These are phyloP conservation scores for Mechanitis mazaeus DNA, from an alignment of 2,888 invertebrate genomes.

Conservation along the genomic window DNA sequence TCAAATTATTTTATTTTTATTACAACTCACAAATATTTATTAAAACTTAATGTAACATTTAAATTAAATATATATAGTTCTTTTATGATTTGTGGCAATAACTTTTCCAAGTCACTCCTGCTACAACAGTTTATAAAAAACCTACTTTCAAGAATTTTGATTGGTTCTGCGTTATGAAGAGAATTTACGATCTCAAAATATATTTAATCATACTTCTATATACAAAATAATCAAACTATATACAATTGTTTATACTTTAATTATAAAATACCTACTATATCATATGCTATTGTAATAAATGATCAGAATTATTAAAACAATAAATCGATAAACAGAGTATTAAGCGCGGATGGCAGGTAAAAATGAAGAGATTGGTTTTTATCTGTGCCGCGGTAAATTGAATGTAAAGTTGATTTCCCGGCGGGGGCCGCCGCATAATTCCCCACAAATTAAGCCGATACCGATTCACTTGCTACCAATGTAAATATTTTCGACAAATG, in stretches of 20 bases:
- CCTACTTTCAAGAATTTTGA: no score
- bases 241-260: not conserved
- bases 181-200: no score
- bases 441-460: conserved; percentile 68
- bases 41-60: no score
- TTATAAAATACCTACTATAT: not conserved
- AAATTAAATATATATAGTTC: no score
- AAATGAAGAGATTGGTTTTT: conserved; percentile 67
- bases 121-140: no score
- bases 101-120: no score
- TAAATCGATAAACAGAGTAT: conserved; percentile 25
- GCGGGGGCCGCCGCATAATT: conserved; percentile 63
- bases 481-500: conserved; percentile 73
- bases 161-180: no score
- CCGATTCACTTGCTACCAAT: conserved; percentile 68
- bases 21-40: no score
- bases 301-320: conserved; percentile 17
- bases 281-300: not conserved
- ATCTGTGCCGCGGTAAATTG: conserved; percentile 70
- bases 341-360: conserved; percentile 32
- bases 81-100: no score
- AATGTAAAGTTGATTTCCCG: conserved; percentile 76
- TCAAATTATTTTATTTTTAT: no score
- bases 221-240: not conserved
- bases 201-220: no score